Conservation (phyloP, 2,797 vertebrate species). For the Pteropus rufus region DNA sequence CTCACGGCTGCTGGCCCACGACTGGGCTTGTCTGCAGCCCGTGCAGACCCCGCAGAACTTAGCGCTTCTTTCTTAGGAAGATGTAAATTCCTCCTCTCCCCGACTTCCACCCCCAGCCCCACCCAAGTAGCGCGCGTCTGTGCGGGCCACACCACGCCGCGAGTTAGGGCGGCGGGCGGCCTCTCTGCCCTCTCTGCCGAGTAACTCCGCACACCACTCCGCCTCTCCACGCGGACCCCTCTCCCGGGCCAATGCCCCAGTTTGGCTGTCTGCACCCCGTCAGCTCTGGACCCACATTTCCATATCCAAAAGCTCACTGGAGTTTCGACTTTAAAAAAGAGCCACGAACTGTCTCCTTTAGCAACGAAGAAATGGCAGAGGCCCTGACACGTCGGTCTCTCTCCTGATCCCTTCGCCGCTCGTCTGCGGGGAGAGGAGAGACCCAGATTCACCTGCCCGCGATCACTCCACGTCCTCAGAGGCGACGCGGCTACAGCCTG, state of each 20-base stretch:
- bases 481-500: not conserved
- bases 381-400: not conserved
- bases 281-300: not conserved
- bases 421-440: not conserved
- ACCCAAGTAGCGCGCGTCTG: not conserved
- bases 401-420: not conserved
- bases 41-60: not conserved
- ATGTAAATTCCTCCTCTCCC: not conserved
- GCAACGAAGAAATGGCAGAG: not conserved
- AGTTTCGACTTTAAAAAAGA: not conserved
- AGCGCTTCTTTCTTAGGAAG: too few species aligned
- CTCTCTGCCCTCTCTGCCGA: too few species aligned
- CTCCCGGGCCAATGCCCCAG: not conserved
- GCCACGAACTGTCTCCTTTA: not conserved
- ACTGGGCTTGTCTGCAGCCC: not conserved
- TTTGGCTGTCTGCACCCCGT: not conserved
- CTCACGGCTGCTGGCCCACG: not conserved
- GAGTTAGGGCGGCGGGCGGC: rapidly evolving
- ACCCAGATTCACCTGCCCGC: too few species aligned
- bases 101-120: too few species aligned
- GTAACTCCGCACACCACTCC: too few species aligned
- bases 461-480: not conserved
- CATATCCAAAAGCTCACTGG: not conserved
- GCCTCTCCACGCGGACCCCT: not conserved
- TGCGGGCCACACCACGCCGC: rapidly evolving